Conservation (phyloP, 30 jellyfish, hydroid and myxozoan genomes). For the Morbakka virulenta region DNA sequence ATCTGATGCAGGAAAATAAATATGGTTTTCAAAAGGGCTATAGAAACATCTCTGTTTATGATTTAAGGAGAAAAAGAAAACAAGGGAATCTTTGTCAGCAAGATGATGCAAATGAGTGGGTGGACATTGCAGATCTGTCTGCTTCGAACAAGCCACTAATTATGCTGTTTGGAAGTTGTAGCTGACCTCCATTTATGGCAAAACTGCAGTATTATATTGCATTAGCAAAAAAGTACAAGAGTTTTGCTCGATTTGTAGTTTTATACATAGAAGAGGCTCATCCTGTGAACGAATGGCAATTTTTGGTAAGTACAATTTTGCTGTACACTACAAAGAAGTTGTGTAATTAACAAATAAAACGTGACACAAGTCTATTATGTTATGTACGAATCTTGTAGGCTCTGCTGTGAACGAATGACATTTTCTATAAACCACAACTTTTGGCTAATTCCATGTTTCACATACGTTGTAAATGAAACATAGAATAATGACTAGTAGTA, state of each 20-base stretch:
- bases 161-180: conserved; percentile 7
- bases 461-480: too few relatives aligned
- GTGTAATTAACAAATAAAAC: too few relatives aligned
- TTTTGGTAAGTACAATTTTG: neutral
- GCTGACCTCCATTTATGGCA: conserved; percentile 22
- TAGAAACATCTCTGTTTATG: neutral
- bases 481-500: too few relatives aligned
- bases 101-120: neutral
- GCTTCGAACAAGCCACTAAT: neutral
- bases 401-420: too few relatives aligned
- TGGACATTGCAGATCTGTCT: neutral
- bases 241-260: neutral
- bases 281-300: neutral
- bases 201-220: neutral
- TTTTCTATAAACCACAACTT: too few relatives aligned
- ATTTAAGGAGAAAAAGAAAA: neutral
- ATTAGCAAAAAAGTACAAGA: neutral
- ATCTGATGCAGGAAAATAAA: neutral
- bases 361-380: too few relatives aligned
- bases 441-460: too few relatives aligned
- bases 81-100: neutral
- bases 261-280: conserved; percentile 12
- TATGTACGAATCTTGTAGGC: too few relatives aligned
- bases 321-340: too few relatives aligned
- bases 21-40: neutral